These are phyloP conservation scores for Drosophila recens DNA, from an alignment of 2,888 invertebrate species.

Conservation along the genomic window DNA sequence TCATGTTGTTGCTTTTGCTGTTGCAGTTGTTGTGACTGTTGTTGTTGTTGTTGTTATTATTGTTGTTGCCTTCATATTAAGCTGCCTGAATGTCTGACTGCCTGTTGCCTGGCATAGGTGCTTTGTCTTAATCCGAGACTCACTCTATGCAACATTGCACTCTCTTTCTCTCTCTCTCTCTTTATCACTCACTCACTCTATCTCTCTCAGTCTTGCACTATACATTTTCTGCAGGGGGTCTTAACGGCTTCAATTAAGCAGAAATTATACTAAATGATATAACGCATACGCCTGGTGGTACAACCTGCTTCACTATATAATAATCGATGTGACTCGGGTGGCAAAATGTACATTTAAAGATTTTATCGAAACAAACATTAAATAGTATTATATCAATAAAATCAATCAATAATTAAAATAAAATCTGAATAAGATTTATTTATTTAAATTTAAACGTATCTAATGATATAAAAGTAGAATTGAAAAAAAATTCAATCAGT, in stretches of 20 bases:
- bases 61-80: slow-evolving; percentile 39
- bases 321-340: too few relatives aligned
- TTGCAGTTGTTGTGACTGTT: slow-evolving; percentile 8
- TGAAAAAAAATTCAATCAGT: too few relatives aligned
- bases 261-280: slow-evolving; percentile 45
- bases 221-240: slow-evolving; percentile 8
- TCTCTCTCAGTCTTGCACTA: not conserved
- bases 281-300: slow-evolving; percentile 26
- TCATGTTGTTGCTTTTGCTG: slow-evolving; percentile 2
- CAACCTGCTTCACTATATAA: not conserved
- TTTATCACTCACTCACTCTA: slow-evolving; percentile 12
- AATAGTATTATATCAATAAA: too few relatives aligned
- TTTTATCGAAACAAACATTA: not conserved
- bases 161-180: slow-evolving; percentile 1
- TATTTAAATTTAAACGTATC: too few relatives aligned
- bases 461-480: not conserved
- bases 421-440: too few relatives aligned
- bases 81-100: slow-evolving; percentile 42
- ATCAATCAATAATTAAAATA: too few relatives aligned
- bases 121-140: slow-evolving; percentile 73
- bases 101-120: slow-evolving; percentile 51
- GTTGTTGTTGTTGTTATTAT: not conserved
- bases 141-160: slow-evolving; percentile 63
- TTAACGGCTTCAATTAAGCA: slow-evolving; percentile 69
- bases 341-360: too few relatives aligned